Base-by-base conservation (phyloP, 2,797 vertebrate genomes). In the Uromys caudimaculatus region DNA sequence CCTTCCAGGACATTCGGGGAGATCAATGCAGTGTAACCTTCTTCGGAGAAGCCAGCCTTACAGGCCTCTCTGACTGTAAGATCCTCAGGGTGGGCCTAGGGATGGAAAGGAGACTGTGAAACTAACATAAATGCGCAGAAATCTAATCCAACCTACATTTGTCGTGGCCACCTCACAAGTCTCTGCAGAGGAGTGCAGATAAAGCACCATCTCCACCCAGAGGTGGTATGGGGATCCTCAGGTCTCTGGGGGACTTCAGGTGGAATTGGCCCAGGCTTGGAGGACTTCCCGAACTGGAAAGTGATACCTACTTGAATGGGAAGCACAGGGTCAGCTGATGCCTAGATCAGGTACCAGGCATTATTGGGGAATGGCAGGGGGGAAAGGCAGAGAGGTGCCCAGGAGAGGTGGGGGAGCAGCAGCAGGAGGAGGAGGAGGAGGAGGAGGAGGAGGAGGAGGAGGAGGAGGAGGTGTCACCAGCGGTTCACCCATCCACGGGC, bases 31-130 rank as follows among this genome's bases (percentile, higher is more conserved):
- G 99, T 99, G 98, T 99, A 99, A 98, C 99, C 99, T 89, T 99
- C 99, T 92, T 99, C 99, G 4, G 99, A 99, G 98, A 99, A 99
- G 97, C 99, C 99, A 64, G 99, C 99, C 97, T 98, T 99, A 98
- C 99, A 99, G 84, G 98, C 98, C 98, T 98, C 98, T 97, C 98
- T 98, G 97, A 99, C 98, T 91, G 99, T 98, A 97, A 98, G 99
- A 98, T 99, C 99, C 97, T 98, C 99, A 98, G 98, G 95, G 89
- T 97, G 98, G 56, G 98, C 98, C 99, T 99, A 97, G 69, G 93
- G 81, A 67, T 78, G 97, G 85, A 90, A 94, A 95, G 93, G 88
- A 21, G 79, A 89, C 87, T 47, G 52, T 47, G 94, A 90, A 0
- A 78, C 77, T 29, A 73, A 58, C n/a, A 3, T 8, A n/a, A 90